A percentile compares a stretch with the other conserved stretches of the same genome.
Conservation (phyloP, 2,888 invertebrate species). For the Drosophila picticornis region DNA sequence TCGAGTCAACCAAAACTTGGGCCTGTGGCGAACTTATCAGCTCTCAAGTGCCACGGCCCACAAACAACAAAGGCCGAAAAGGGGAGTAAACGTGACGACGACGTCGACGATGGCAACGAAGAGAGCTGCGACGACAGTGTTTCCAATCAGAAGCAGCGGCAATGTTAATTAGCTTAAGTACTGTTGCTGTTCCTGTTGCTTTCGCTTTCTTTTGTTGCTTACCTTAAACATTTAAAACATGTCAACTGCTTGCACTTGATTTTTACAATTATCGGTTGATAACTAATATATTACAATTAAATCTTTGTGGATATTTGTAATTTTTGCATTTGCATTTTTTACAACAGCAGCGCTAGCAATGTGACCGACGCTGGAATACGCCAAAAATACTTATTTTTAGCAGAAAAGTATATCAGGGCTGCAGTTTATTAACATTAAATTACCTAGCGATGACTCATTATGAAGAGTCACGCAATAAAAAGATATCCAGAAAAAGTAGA, state of each 20-base stretch:
- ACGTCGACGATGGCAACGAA: constrained; percentile 33
- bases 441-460: neutral
- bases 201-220: constrained; percentile 21
- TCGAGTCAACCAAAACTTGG: constrained; percentile 37
- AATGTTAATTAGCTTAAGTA: constrained; percentile 54
- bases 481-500: no score
- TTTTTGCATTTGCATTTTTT: constrained; percentile 65
- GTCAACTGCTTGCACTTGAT: constrained; percentile 32
- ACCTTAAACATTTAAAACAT: constrained; percentile 68
- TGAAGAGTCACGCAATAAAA: neutral
- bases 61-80: constrained; percentile 67
- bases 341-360: constrained; percentile 55
- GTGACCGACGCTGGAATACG: constrained; percentile 24
- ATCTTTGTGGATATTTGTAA: constrained; percentile 64
- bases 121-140: constrained; percentile 22
- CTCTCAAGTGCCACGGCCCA: constrained; percentile 38
- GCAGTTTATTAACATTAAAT: neutral
- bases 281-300: constrained; percentile 37
- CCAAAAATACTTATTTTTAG: constrained; percentile 7
- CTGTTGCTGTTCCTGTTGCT: neutral
- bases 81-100: constrained; percentile 74
- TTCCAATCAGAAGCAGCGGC: constrained; percentile 55
- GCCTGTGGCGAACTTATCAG: constrained; percentile 57
- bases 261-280: constrained; percentile 35
- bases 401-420: constrained; percentile 33